Base-by-base conservation (phyloP, 1,140 invertebrate genomes). In the Halesus radiatus region DNA sequence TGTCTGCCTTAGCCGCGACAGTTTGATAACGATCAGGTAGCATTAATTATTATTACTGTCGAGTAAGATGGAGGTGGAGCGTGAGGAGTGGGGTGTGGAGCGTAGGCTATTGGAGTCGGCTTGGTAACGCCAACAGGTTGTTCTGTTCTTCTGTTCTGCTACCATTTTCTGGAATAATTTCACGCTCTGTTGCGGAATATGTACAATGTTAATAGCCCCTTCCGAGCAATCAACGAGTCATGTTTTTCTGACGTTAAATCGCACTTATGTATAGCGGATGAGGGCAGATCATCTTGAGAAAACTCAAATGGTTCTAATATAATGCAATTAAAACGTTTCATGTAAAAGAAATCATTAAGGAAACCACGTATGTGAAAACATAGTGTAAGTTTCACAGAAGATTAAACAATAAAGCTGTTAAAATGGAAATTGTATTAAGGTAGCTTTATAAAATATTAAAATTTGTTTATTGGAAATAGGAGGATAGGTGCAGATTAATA, bases 11-110 rank as follows among this genome's bases (percentile, higher is more conserved):
- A 20, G 53, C 53, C 52, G 72, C 72, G 72, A 75, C 72, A 75
- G 53, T 56, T 75, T 56, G 72, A 75, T 75, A 75, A 75, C 72
- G 54, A 75, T 75, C 72, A 75, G 53, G 72, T 75, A 75, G 72
- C 72, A 75, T 75, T 75, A 75, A 75, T 75, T 75, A 75, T 75
- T 75, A 56, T 58, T 37, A 58, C 54, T 18, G 68, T 26, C 37
- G 15, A 7, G 62, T 15, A 29, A 16, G 22, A 66, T 16, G 3
- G 16, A 32, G 16, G 13, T 18, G 37, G 37, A 45, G 68, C 6
- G 3, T 45, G 20, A 23, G 45, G 1, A 6, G 68, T 6, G 2
- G 23, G n/a, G 66, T 6, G 29, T 18, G 68, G 72, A 26, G 72
- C 37, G 37, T 10, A 45, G 7, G 8, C 23, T 52, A 23, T 75